Evolutionary conservation across 2,797 vertebrate species (phyloP).

Genomic region (Xiphorhynchus erythropygius): DNA sequence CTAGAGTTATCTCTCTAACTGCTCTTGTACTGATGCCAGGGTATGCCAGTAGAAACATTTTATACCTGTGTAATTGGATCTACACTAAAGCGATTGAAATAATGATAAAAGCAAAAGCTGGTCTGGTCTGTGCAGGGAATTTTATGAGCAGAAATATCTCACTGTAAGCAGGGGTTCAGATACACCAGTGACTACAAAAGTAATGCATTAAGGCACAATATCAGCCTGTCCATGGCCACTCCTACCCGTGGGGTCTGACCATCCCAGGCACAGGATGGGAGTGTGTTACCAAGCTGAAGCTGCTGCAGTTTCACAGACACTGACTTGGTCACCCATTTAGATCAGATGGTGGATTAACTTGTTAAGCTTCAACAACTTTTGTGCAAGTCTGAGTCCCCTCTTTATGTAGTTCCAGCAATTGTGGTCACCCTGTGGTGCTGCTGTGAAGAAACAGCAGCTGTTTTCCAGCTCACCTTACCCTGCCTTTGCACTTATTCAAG

Average conservation of each 20-base stretch:
- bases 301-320: background rate
- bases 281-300: accelerated
- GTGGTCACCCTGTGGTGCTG: background rate
- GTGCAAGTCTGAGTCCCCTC: background rate
- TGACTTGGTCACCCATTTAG: background rate
- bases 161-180: background rate
- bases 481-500: background rate
- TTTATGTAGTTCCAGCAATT: background rate
- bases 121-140: background rate
- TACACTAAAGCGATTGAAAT: conserved; percentile 25
- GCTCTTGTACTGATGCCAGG: conserved; percentile 45
- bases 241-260: background rate
- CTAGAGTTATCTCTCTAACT: conserved; percentile 57
- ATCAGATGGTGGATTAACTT: conserved; percentile 5
- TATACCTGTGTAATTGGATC: conserved; percentile 63
- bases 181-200: background rate
- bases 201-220: background rate
- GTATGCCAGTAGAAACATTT: conserved; percentile 47
- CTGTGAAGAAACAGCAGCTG: background rate
- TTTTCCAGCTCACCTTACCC: background rate
- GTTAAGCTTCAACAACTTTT: background rate
- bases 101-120: conserved; percentile 59
- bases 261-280: background rate
- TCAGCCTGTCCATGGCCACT: background rate
- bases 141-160: conserved; percentile 22